A percentile compares a stretch with the other conserved stretches of the same genome.
Evolutionary conservation across 2,888 invertebrate genomes (phyloP).

Genomic region (Ochlodes sylvanus): DNA sequence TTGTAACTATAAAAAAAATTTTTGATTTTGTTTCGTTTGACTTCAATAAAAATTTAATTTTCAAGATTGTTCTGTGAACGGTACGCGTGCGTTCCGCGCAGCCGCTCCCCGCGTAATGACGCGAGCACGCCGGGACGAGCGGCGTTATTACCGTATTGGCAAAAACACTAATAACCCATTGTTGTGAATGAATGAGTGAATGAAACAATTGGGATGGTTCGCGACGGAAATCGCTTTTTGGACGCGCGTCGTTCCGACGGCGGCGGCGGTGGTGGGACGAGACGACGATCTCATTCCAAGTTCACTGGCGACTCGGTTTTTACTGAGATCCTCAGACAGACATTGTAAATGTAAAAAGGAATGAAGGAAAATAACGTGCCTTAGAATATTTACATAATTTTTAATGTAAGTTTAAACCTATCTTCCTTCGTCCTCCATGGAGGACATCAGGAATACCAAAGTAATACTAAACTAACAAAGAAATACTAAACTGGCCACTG

Average conservation of each 20-base stretch:
- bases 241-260: constrained; percentile 7
- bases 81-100: constrained; percentile 3
- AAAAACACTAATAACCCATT: constrained; percentile 73
- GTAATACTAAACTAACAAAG: too few relatives aligned
- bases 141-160: constrained; percentile 58
- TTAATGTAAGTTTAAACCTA: too few relatives aligned
- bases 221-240: constrained; percentile 36
- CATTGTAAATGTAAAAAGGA: background rate
- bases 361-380: background rate
- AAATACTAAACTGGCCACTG: too few relatives aligned
- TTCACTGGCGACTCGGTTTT: constrained; percentile 2
- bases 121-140: constrained; percentile 42
- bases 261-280: background rate
- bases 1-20: too few relatives aligned
- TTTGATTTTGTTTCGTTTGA: too few relatives aligned
- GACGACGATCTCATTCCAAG: background rate
- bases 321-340: background rate
- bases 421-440: too few relatives aligned
- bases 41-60: too few relatives aligned
- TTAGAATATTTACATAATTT: too few relatives aligned
- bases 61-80: constrained; percentile 1
- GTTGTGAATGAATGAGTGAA: constrained; percentile 53
- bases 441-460: too few relatives aligned
- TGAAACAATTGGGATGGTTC: constrained; percentile 24
- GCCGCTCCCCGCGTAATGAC: constrained; percentile 47